Percentiles rank a stretch among this genome's conserved stretches.
Evolutionary conservation across 2,113 vertebrate genomes (phyloP).

Genomic region (Meriones unguiculatus): DNA sequence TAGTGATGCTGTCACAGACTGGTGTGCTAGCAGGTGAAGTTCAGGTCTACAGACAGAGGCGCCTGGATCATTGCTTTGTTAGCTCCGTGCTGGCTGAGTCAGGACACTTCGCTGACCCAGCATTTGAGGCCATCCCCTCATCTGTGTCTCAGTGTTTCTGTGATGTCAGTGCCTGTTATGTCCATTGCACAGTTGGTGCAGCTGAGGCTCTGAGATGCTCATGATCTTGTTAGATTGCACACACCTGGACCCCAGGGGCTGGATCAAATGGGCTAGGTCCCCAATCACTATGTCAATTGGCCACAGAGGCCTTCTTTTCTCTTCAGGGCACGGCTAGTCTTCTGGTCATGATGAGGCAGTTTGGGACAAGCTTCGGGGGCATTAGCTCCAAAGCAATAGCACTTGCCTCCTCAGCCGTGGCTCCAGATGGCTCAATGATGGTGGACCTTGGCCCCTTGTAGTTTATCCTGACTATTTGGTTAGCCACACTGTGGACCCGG

Average conservation of each 20-base stretch:
- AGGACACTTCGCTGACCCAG: background rate
- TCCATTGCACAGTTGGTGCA: accelerated
- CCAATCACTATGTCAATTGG: accelerated
- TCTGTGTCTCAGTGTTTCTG: background rate
- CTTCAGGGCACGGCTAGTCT: background rate
- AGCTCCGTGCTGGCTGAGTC: background rate
- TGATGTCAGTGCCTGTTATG: background rate
- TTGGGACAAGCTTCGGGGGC: no score
- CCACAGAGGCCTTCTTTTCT: background rate
- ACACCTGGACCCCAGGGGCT: no score
- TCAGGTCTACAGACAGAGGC: background rate
- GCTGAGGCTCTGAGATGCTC: background rate
- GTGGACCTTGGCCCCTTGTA: background rate
- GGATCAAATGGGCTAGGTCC: accelerated
- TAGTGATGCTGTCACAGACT: no score
- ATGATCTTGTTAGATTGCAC: background rate
- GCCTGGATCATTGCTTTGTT: background rate
- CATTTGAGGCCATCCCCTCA: accelerated
- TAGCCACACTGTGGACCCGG: background rate
- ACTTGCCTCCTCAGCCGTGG: background rate
- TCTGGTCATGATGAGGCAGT: background rate
- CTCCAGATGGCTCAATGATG: background rate
- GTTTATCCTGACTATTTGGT: background rate
- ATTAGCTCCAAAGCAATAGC: background rate
- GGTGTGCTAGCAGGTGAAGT: background rate